Conservation (phyloP, 2,888 invertebrate genomes). For the Agrenia bidenticulata region DNA sequence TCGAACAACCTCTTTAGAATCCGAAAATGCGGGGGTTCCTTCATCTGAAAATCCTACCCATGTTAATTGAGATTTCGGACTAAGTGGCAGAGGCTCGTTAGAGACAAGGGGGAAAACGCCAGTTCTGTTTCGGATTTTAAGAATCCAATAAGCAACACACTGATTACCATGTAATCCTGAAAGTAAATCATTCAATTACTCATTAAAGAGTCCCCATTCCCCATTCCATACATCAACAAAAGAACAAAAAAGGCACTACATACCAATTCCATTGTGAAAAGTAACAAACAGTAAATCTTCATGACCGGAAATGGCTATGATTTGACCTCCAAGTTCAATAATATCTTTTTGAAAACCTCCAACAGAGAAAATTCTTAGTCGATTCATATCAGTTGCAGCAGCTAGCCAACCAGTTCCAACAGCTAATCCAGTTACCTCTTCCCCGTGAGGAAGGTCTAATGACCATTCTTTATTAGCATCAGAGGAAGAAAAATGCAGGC, state of each 20-base stretch:
- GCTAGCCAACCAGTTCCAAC: conserved; percentile 75
- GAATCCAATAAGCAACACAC: conserved; percentile 48
- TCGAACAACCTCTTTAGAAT: conserved; percentile 73
- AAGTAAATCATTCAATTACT: conserved; percentile 35
- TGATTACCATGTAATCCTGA: conserved; percentile 56
- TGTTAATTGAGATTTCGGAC: conserved; percentile 66
- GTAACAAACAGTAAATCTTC: conserved; percentile 48
- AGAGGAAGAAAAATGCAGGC: conserved; percentile 70
- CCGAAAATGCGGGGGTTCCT: conserved; percentile 75
- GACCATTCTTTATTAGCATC: conserved; percentile 81
- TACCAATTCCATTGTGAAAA: conserved; percentile 65
- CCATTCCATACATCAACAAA: not conserved
- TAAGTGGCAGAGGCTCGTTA: conserved; percentile 64
- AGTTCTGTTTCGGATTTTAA: conserved; percentile 31
- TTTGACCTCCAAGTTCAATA: conserved; percentile 70
- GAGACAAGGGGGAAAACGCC: conserved; percentile 66
- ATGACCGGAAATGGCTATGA: conserved; percentile 58
- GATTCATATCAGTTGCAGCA: conserved; percentile 71
- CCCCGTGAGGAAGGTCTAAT: conserved; percentile 72
- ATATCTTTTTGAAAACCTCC: conserved; percentile 84
- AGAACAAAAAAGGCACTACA: conserved; percentile 16
- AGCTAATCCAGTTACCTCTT: conserved; percentile 65
- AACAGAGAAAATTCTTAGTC: conserved; percentile 78
- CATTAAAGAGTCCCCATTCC: conserved; percentile 2
- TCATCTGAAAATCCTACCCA: conserved; percentile 82